Conservation (phyloP, 2,888 invertebrate genomes). For the Eulithis prunata region DNA sequence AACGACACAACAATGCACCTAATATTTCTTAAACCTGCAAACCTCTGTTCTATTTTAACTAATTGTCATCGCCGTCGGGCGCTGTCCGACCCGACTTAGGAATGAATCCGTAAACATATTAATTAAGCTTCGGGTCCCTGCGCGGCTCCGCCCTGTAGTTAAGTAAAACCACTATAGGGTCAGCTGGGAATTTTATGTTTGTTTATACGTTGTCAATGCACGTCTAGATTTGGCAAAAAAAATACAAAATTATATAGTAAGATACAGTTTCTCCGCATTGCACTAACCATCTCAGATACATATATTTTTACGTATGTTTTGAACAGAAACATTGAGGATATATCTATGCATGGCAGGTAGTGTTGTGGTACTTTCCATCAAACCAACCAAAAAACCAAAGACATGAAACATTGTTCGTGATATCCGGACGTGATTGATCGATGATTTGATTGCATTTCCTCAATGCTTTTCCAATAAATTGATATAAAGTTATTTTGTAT, state of each 20-base stretch:
- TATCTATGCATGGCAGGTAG: too few relatives aligned
- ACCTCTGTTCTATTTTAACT: conserved; percentile 22
- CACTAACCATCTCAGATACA: too few relatives aligned
- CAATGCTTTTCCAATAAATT: conserved; percentile 11
- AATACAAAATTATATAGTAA: background rate
- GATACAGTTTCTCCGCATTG: too few relatives aligned
- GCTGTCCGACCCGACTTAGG: conserved; percentile 34
- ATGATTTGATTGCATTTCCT: conserved; percentile 11
- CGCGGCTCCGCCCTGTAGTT: conserved; percentile 26
- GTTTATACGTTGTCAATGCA: conserved; percentile 1
- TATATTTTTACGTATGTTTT: too few relatives aligned
- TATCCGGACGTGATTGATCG: conserved; percentile 15
- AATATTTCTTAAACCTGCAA: conserved; percentile 9
- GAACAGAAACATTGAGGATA: too few relatives aligned
- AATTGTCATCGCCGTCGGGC: conserved; percentile 33
- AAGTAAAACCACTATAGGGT: conserved; percentile 13
- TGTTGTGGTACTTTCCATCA: conserved; percentile 5
- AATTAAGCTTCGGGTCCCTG: conserved; percentile 29
- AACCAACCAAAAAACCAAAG: conserved; percentile 7
- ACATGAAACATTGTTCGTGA: conserved; percentile 17
- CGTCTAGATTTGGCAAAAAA: background rate
- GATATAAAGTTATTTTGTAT: background rate
- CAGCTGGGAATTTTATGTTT: conserved; percentile 16
- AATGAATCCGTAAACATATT: conserved; percentile 36
- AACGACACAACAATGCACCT: conserved; percentile 8